These are phyloP conservation scores for Pyrocoelia pectoralis DNA, from an alignment of 2,888 invertebrate species.

Conservation along the genomic window DNA sequence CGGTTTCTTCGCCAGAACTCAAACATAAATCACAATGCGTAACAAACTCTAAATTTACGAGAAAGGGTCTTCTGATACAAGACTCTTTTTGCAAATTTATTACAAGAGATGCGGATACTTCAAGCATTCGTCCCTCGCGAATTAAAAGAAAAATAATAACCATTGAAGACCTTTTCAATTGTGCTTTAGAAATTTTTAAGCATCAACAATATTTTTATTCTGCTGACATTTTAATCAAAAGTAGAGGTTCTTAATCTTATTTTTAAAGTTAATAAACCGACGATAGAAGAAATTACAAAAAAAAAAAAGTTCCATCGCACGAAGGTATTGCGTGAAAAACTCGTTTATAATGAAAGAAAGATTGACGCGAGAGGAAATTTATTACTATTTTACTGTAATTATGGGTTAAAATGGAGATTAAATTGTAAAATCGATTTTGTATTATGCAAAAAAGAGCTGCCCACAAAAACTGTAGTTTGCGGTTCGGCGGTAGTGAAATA, in stretches of 20 bases:
- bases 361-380: no score
- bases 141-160: neutral
- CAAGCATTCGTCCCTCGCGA: neutral
- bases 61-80: conserved; percentile 26
- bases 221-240: conserved; percentile 44
- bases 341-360: no score
- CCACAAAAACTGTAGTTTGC: no score
- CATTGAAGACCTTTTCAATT: neutral
- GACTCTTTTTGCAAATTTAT: conserved; percentile 2
- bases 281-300: conserved; percentile 34
- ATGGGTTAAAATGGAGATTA: no score
- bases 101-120: conserved; percentile 8
- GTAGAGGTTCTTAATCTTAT: conserved; percentile 35
- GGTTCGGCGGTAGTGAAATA: no score
- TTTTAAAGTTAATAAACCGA: conserved; percentile 30
- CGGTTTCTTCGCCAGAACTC: conserved; percentile 23
- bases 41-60: conserved; percentile 40
- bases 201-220: conserved; percentile 41
- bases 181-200: neutral
- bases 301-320: conserved; percentile 36
- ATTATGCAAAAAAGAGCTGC: no score
- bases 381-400: no score
- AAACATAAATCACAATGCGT: conserved; percentile 35
- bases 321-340: conserved; percentile 38
- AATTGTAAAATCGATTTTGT: no score